Conservation (phyloP, 1,140 invertebrate genomes). For the Dinothrombium tinctorium region DNA sequence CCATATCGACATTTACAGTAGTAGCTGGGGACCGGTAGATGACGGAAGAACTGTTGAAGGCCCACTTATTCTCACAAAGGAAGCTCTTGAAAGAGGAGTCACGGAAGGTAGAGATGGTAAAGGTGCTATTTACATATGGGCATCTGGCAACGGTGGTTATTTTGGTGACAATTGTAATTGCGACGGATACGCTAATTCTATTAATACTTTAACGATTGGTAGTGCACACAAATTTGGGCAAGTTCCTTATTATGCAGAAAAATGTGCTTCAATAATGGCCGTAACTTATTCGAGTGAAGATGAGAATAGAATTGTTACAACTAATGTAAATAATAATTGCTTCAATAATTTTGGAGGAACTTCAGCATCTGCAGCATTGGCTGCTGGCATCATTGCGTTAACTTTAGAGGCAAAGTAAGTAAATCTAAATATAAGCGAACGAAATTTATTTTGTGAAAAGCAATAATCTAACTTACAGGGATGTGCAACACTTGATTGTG, state of each 20-base stretch:
- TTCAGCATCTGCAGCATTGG: constrained; percentile 57
- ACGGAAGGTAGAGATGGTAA: constrained; percentile 51
- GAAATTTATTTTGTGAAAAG: constrained; percentile 11
- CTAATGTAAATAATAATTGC: constrained; percentile 47
- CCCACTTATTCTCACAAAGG: constrained; percentile 46
- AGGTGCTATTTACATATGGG: constrained; percentile 74
- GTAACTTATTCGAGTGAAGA: constrained; percentile 64
- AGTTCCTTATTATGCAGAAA: constrained; percentile 73
- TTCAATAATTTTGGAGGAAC: constrained; percentile 54
- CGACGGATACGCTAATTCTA: constrained; percentile 63
- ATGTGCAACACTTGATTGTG: constrained; percentile 28
- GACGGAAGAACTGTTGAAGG: constrained; percentile 68
- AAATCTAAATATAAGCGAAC: no score
- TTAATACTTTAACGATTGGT: constrained; percentile 66
- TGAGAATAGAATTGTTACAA: constrained; percentile 68
- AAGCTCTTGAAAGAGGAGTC: constrained; percentile 48
- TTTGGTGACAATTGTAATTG: constrained; percentile 67
- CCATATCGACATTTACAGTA: constrained; percentile 85
- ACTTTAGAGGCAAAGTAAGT: constrained; percentile 54
- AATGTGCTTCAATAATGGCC: constrained; percentile 59
- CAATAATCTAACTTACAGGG: constrained; percentile 26
- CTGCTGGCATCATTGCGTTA: constrained; percentile 58
- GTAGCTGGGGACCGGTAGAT: constrained; percentile 65
- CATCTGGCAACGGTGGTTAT: constrained; percentile 66
- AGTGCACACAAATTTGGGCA: constrained; percentile 43